A percentile compares a stretch with the other conserved stretches of the same genome.
These are phyloP conservation scores for Homalodisca vitripennis DNA, from an alignment of 1,140 invertebrate species.

Conservation along the genomic window DNA sequence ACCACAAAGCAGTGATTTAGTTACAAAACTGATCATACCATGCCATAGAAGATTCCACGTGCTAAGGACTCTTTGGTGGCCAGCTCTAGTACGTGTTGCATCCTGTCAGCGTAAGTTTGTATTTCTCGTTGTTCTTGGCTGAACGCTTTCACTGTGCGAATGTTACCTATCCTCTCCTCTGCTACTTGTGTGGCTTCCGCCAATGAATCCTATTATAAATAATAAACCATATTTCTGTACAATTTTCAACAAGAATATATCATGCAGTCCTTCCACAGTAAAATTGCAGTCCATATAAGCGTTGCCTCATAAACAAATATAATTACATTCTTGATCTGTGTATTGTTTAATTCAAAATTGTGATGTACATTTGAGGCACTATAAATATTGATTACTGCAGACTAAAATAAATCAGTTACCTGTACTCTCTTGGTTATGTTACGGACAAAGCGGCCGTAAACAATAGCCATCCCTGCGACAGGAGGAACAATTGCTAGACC, in stretches of 20 bases:
- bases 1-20: no score
- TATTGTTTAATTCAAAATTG: no score
- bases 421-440: constrained; percentile 79
- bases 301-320: no score
- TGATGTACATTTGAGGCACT: no score
- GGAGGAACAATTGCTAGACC: constrained; percentile 87
- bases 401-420: no score
- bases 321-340: no score
- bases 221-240: no score
- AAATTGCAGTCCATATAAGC: no score
- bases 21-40: constrained; percentile 66
- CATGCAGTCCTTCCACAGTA: no score
- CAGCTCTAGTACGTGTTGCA: constrained; percentile 72
- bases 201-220: constrained; percentile 76
- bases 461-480: constrained; percentile 78
- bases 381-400: no score
- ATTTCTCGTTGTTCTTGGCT: constrained; percentile 82
- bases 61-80: constrained; percentile 87
- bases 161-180: constrained; percentile 91
- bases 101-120: constrained; percentile 63
- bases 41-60: constrained; percentile 86
- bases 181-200: constrained; percentile 82
- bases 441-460: constrained; percentile 86
- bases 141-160: constrained; percentile 92
- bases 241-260: no score